Evolutionary conservation across 2,797 vertebrate genomes (phyloP).

Genomic region (Coccyzus lansbergi): DNA sequence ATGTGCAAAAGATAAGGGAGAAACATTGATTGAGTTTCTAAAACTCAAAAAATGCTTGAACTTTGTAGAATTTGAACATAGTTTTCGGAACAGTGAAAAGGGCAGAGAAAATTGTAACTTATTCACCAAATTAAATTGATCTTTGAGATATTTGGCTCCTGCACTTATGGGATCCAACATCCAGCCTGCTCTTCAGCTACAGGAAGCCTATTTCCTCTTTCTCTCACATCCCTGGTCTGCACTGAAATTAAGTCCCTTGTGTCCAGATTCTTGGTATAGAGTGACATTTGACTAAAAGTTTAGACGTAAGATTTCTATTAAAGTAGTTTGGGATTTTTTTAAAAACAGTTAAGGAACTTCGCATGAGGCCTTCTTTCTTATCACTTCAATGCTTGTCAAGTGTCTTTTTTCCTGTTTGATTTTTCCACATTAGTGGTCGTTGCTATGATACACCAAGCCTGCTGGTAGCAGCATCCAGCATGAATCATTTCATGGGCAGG

Average conservation of each 20-base stretch:
- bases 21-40: neutral
- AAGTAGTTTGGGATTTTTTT: neutral
- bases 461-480: neutral
- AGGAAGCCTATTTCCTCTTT: neutral
- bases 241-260: neutral
- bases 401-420: neutral
- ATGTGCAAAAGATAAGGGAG: neutral
- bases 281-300: neutral
- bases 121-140: neutral
- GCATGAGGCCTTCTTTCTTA: neutral
- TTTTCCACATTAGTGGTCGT: slow-evolving; percentile 40
- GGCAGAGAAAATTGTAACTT: neutral
- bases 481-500: slow-evolving; percentile 62
- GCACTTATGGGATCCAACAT: neutral
- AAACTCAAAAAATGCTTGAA: neutral
- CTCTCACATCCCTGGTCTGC: accelerated
- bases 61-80: neutral
- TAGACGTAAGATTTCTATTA: neutral
- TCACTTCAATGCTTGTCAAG: neutral
- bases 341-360: neutral
- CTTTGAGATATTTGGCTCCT: neutral
- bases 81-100: neutral
- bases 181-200: accelerated
- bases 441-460: slow-evolving; percentile 41
- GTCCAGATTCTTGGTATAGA: neutral